Conservation (phyloP, 2,888 invertebrate genomes). For the Eristalis intricaria region DNA sequence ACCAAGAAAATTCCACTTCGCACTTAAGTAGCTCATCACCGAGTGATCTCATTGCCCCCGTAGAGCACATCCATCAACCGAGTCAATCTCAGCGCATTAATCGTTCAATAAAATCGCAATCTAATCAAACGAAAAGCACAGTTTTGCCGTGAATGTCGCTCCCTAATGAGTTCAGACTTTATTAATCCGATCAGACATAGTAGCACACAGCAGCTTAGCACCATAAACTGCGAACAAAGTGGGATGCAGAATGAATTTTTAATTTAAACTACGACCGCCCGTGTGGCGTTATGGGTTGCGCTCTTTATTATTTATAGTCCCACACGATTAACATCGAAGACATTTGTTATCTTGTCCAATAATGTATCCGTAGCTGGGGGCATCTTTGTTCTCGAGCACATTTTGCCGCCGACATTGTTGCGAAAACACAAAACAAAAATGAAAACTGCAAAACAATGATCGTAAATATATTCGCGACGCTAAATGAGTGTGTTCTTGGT, state of each 20-base stretch:
- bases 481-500: not conserved
- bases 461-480: not conserved
- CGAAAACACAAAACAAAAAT: constrained; percentile 6
- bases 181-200: constrained; percentile 8
- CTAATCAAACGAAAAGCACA: constrained; percentile 17
- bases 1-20: too few species aligned
- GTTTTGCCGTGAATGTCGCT: constrained; percentile 7
- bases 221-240: constrained; percentile 36
- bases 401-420: constrained; percentile 33
- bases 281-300: constrained; percentile 1
- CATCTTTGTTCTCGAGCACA: constrained; percentile 20
- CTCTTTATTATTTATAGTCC: constrained; percentile 47
- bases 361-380: constrained; percentile 31
- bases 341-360: constrained; percentile 52
- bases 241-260: constrained; percentile 32
- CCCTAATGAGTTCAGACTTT: constrained; percentile 17
- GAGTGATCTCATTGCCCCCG: not conserved
- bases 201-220: not conserved
- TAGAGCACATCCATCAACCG: not conserved
- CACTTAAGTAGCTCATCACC: too few species aligned
- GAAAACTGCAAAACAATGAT: not conserved
- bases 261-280: constrained; percentile 20
- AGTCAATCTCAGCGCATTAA: not conserved
- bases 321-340: constrained; percentile 38
- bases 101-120: constrained; percentile 16